Percentiles rank a stretch among this genome's conserved stretches.
Conservation (phyloP, 1,140 invertebrate genomes). For the Caerostris darwini region DNA sequence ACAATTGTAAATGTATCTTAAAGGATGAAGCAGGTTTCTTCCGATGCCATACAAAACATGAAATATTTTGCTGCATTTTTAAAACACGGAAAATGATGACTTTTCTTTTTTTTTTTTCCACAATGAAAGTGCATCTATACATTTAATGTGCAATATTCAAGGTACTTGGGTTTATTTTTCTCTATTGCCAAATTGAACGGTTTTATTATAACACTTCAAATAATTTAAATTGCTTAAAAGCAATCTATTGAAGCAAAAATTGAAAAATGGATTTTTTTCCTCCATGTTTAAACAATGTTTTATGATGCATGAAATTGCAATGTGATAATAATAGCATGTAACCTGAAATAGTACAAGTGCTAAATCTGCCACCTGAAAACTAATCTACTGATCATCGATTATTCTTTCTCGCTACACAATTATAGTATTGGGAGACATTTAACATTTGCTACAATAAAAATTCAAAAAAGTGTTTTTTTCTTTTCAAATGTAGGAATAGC, state of each 20-base stretch:
- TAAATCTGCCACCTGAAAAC: constrained; percentile 77
- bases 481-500: not conserved
- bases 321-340: constrained; percentile 23
- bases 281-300: not conserved
- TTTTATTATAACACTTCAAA: not conserved
- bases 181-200: not conserved
- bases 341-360: constrained; percentile 60
- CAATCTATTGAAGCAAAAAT: not conserved
- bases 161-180: not conserved
- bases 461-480: not conserved
- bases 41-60: not conserved
- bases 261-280: not conserved
- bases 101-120: not conserved
- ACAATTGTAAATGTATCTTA: not conserved
- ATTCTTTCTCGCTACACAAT: constrained; percentile 60
- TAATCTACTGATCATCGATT: constrained; percentile 68
- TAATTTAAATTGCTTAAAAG: not conserved
- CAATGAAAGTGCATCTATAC: not conserved
- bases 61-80: not conserved
- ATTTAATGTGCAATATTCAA: not conserved
- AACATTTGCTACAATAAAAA: constrained; percentile 49
- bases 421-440: constrained; percentile 57
- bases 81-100: not conserved
- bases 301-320: constrained; percentile 17
- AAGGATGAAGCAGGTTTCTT: not conserved